Conservation (phyloP, 2,113 vertebrate genomes). For the Takifugu bimaculatus region DNA sequence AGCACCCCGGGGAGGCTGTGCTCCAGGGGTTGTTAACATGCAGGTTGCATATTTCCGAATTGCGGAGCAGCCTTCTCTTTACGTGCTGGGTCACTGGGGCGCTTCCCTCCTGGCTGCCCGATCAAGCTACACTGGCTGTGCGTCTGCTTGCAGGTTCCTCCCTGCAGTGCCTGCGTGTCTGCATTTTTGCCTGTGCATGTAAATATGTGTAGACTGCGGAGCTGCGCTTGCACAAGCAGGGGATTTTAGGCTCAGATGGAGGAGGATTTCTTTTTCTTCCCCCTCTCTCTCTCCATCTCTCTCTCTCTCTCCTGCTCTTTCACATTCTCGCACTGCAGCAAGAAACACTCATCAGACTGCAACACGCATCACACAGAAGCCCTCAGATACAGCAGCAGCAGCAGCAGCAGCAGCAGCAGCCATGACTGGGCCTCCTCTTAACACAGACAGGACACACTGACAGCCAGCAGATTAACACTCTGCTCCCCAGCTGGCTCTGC, state of each 20-base stretch:
- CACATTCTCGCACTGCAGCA: conserved; percentile 71
- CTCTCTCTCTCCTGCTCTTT: conserved; percentile 27
- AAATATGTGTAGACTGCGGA: conserved; percentile 38
- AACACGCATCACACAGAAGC: conserved; percentile 69
- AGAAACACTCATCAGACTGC: conserved; percentile 76
- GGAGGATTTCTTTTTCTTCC: conserved; percentile 23
- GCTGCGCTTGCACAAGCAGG: conserved; percentile 31
- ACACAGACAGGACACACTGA: conserved; percentile 63
- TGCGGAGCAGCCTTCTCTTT: conserved; percentile 68
- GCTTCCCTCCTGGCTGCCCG: conserved; percentile 37
- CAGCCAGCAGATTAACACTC: conserved; percentile 66
- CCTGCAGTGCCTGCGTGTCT: conserved; percentile 7
- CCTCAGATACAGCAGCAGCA: conserved; percentile 59
- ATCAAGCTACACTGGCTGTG: background rate
- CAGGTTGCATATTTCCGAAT: conserved; percentile 74
- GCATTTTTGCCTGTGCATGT: conserved; percentile 17
- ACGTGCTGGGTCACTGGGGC: conserved; percentile 62
- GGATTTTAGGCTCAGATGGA: conserved; percentile 47
- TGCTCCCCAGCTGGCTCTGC: conserved; percentile 53
- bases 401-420: conserved; percentile 41
- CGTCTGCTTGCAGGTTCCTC: conserved; percentile 16
- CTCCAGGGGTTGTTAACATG: conserved; percentile 74
- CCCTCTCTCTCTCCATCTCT: conserved; percentile 13
- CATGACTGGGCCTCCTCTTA: conserved; percentile 58
- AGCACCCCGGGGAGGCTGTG: conserved; percentile 54